Percentiles rank a stretch among this genome's conserved stretches.
phyloP scores from a whole-genome alignment of 2,888 invertebrate genomes.

The Lypha dubia region DNA sequence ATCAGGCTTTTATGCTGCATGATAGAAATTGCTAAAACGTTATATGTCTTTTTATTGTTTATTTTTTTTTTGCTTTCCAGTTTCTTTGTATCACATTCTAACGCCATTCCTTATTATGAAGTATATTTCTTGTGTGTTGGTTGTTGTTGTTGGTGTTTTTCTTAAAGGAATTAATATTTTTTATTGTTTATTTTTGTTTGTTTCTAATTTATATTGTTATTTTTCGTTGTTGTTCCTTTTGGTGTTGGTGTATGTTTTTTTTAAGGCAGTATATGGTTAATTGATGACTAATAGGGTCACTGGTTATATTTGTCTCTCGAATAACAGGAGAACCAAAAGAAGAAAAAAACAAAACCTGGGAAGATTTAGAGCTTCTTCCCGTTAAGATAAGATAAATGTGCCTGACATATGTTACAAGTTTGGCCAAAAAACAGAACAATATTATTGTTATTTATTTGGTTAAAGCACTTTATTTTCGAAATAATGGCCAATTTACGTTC shows the following conservation, averaged over 20 bases:
- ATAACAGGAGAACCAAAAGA: background rate
- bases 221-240: constrained; percentile 3
- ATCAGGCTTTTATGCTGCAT: background rate
- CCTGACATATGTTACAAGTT: constrained; percentile 23
- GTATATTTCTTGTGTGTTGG: too few relatives aligned
- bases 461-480: constrained; percentile 26
- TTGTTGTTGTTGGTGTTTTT: background rate
- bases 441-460: constrained; percentile 27
- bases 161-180: constrained; percentile 29
- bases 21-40: constrained; percentile 34
- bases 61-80: background rate
- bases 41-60: constrained; percentile 49
- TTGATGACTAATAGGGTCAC: constrained; percentile 71
- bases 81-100: constrained; percentile 16
- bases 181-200: constrained; percentile 15
- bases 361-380: background rate
- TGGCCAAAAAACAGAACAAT: background rate
- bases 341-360: background rate
- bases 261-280: constrained; percentile 68
- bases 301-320: constrained; percentile 46
- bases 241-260: constrained; percentile 19
- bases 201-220: constrained; percentile 45
- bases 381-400: constrained; percentile 52
- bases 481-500: constrained; percentile 8
- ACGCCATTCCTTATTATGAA: background rate